Base-by-base conservation (phyloP, 1,140 invertebrate genomes). In the Hyposmocoma kahamanoa region DNA sequence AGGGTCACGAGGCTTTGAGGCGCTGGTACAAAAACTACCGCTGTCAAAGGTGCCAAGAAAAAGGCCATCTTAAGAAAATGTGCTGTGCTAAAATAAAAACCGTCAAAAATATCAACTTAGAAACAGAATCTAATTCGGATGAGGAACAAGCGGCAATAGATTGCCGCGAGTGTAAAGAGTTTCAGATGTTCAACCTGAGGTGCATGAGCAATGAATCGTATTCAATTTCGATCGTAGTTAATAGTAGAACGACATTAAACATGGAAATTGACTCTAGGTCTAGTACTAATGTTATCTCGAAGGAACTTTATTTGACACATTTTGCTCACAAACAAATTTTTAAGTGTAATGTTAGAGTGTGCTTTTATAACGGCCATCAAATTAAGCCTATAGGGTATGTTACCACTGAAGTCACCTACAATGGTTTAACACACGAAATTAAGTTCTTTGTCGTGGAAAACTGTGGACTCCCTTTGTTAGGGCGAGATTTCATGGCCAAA, bases 101-200 rank as follows among this genome's bases (percentile, higher is more conserved):
- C 24, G 11, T 26, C n/a, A n/a, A n/a, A n/a, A n/a, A n/a, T n/a
- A n/a, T n/a, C n/a, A n/a, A n/a, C n/a, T n/a, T n/a, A n/a, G n/a
- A n/a, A n/a, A n/a, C n/a, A n/a, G n/a, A n/a, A n/a, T n/a, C n/a
- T n/a, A n/a, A n/a, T n/a, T n/a, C n/a, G n/a, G n/a, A n/a, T n/a
- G n/a, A n/a, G n/a, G n/a, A n/a, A n/a, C n/a, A n/a, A n/a, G n/a
- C n/a, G n/a, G n/a, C n/a, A n/a, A n/a, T n/a, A n/a, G n/a, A n/a
- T n/a, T n/a, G n/a, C n/a, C n/a, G n/a, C n/a, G 18, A 11, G 28
- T n/a, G 43, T 45, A 18, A 45, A 45, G 15, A 47, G 15, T 24
- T 30, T 32, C 13, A 15, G 20, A n/a, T 45, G n/a, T 18, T n/a
- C 22, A n/a, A 28, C 30, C 13, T 17, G 18, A 22, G 32, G 43